Conservation (phyloP, 2,113 vertebrate genomes). For the Coreoperca whiteheadi region DNA sequence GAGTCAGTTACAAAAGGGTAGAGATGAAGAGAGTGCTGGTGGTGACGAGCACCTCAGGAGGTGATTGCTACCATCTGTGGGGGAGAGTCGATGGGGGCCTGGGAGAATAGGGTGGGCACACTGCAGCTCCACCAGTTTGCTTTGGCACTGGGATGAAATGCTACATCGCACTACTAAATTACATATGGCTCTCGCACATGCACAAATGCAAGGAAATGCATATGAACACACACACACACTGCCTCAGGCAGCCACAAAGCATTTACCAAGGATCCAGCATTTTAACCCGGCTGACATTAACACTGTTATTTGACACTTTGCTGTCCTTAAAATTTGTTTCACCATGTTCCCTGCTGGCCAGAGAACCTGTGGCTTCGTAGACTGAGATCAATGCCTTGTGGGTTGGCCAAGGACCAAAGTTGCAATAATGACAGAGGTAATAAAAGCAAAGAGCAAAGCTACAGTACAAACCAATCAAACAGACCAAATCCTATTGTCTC, state of each 20-base stretch:
- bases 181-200: slow-evolving; percentile 56
- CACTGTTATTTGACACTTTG: slow-evolving; percentile 64
- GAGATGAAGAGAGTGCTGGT: slow-evolving; percentile 55
- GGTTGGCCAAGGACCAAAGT: slow-evolving; percentile 53
- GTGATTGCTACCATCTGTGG: slow-evolving; percentile 82
- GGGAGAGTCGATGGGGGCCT: slow-evolving; percentile 52
- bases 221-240: slow-evolving; percentile 10
- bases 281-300: slow-evolving; percentile 53
- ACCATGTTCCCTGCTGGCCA: slow-evolving; percentile 30
- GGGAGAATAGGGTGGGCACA: slow-evolving; percentile 68
- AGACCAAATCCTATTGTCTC: slow-evolving; percentile 37
- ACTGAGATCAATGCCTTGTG: slow-evolving; percentile 33
- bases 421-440: slow-evolving; percentile 51
- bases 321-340: slow-evolving; percentile 63
- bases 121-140: slow-evolving; percentile 65
- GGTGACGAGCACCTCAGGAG: slow-evolving; percentile 70
- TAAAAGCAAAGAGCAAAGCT: slow-evolving; percentile 44
- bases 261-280: slow-evolving; percentile 45
- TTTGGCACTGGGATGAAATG: slow-evolving; percentile 74
- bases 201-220: slow-evolving; percentile 25
- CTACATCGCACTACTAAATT: slow-evolving; percentile 59
- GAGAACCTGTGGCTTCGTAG: slow-evolving; percentile 42
- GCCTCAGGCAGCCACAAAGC: slow-evolving; percentile 31
- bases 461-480: slow-evolving; percentile 28
- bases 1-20: slow-evolving; percentile 59